These are phyloP conservation scores for Callaeas wilsoni DNA, from an alignment of 2,113 vertebrate genomes.

Conservation along the genomic window DNA sequence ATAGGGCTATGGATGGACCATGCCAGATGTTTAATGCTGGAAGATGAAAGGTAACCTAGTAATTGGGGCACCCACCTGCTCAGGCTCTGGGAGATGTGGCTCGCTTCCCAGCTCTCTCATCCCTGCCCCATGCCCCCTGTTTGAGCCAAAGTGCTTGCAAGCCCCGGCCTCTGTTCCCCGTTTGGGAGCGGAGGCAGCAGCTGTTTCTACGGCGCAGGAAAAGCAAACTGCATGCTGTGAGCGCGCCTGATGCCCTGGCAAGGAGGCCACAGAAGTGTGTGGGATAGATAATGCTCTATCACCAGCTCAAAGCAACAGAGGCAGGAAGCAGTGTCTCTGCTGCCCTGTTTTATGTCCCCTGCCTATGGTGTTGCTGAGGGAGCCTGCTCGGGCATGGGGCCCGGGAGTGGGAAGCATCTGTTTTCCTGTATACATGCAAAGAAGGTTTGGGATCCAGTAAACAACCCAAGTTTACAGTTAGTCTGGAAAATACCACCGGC, in stretches of 20 bases:
- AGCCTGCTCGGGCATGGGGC: neutral
- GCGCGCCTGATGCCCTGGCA: neutral
- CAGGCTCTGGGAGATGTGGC: neutral
- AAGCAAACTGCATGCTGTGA: neutral
- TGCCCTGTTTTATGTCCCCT: neutral
- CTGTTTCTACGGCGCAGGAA: neutral
- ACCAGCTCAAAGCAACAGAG: neutral
- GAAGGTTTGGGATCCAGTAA: slow-evolving; percentile 17
- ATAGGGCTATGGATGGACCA: neutral
- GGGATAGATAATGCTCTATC: neutral
- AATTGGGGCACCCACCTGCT: neutral
- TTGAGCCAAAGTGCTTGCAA: neutral
- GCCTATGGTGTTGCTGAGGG: neutral
- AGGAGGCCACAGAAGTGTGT: neutral
- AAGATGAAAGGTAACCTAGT: neutral
- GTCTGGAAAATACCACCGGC: neutral
- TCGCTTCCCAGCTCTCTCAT: neutral
- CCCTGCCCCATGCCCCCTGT: neutral
- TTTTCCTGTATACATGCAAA: slow-evolving; percentile 49
- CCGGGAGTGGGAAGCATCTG: slow-evolving; percentile 14
- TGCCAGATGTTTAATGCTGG: neutral
- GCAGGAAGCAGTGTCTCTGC: neutral
- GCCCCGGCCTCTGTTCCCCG: neutral
- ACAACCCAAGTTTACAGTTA: neutral
- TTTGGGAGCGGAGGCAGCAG: neutral